Evolutionary conservation across 2,113 vertebrate species (phyloP), one percentile per base, ranked within the genome.

Genomic region (Gymnocephalus cernua): DNA sequence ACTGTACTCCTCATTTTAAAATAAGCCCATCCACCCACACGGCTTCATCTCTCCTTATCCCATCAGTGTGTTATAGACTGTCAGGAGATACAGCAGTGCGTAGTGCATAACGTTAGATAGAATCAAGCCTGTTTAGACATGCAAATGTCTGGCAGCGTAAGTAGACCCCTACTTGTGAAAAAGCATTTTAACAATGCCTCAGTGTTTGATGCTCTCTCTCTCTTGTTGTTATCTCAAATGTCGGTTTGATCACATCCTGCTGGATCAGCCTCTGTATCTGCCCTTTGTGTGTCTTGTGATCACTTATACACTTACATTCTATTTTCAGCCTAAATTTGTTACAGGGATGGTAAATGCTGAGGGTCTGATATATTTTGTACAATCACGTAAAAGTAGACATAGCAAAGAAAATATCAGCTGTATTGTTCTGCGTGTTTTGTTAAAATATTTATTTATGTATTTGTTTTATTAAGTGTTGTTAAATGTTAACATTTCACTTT

Each of bases 61-160:
- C 69, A 14, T 59, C 38, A 47, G 27, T n/a, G 54, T 44, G 21
- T 67, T 63, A 9, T 23, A 77, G 76, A 75, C 16, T 19, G 27
- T n/a, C 10, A 5, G 16, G 61, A 47, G 13, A 53, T 54, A 77
- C 3, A 76, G 14, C 41, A 16, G 41, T 21, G n/a, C 65, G 45
- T 14, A n/a, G 19, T 56, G 57, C 47, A n/a, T 18, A 54, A 6
- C 6, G 8, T 63, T 19, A 51, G 83, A 87, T 82, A 76, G 32
- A 81, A 74, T 75, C 68, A 41, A 48, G 47, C 87, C 74, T 84
- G 86, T 88, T 78, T 38, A 69, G 84, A 83, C 86, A 61, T 76
- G 88, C 66, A 77, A 71, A 81, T 45, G 65, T 68, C 64, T 72
- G 18, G 45, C 44, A 14, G 48, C 6, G 7, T 77, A 71, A 85